Percentiles rank a stretch among this genome's conserved stretches.
phyloP scores from a whole-genome alignment of 2,797 vertebrate genomes.

The Anguilla megastoma region DNA sequence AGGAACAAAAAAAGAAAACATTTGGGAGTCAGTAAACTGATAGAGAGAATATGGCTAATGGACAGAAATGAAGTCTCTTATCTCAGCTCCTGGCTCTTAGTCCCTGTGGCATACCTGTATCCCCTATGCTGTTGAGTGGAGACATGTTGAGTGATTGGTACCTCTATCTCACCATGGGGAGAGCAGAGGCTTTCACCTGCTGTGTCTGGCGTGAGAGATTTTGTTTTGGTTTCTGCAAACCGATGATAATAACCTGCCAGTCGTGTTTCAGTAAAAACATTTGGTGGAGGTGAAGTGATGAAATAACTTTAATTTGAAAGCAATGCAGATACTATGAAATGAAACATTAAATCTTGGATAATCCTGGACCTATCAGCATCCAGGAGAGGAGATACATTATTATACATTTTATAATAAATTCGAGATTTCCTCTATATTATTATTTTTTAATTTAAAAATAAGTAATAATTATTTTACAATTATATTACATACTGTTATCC shows the following conservation, averaged over 20 bases:
- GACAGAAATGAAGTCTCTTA: neutral
- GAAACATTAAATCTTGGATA: neutral
- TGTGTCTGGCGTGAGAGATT: neutral
- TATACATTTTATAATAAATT: no score
- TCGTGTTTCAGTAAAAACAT: neutral
- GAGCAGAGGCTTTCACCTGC: neutral
- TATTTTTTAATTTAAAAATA: neutral
- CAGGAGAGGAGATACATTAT: no score
- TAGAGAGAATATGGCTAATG: neutral
- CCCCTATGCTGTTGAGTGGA: slow-evolving; percentile 3
- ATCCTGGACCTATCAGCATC: neutral
- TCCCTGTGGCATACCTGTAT: neutral
- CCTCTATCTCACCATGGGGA: neutral
- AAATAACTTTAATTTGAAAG: neutral
- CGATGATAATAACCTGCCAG: neutral
- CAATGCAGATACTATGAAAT: neutral
- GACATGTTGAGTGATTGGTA: slow-evolving; percentile 13
- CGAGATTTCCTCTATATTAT: no score
- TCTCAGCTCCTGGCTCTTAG: neutral
- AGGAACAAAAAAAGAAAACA: neutral
- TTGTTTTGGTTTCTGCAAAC: neutral
- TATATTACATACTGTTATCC: neutral
- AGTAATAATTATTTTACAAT: neutral
- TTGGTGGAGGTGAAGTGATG: neutral
- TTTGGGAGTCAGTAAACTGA: neutral